phyloP scores from a whole-genome alignment of 2,113 vertebrate species.

The Onychorhynchus coronatus region DNA sequence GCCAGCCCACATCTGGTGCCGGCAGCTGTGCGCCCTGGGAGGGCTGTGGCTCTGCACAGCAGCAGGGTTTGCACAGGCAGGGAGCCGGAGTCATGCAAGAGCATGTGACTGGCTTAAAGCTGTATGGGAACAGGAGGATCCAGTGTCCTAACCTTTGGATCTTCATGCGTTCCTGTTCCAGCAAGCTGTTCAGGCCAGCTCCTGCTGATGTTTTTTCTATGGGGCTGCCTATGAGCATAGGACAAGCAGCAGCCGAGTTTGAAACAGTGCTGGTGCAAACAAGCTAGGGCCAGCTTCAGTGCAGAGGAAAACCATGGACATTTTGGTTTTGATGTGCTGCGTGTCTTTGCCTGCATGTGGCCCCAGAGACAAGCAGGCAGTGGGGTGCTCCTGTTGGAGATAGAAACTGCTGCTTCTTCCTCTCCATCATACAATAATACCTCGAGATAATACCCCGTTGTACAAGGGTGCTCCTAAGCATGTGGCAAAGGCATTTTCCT shows the following conservation, averaged over 20 bases:
- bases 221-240: background rate
- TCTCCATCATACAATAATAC: background rate
- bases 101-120: background rate
- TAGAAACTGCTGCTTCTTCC: background rate
- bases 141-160: background rate
- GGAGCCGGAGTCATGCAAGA: background rate
- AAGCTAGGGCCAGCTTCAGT: background rate
- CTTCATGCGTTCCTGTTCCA: background rate
- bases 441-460: background rate
- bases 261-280: background rate
- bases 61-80: rapidly evolving
- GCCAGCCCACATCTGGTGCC: background rate
- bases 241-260: background rate
- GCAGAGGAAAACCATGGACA: background rate
- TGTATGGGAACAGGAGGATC: background rate
- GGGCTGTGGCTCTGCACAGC: background rate
- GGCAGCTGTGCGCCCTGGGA: background rate
- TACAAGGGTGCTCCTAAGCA: background rate
- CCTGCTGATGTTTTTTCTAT: background rate
- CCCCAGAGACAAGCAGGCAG: background rate
- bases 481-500: background rate
- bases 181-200: background rate
- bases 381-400: background rate
- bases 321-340: background rate
- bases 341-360: background rate